Conservation (phyloP, 1,140 invertebrate species). For the Pseudobourletiella spinata region DNA sequence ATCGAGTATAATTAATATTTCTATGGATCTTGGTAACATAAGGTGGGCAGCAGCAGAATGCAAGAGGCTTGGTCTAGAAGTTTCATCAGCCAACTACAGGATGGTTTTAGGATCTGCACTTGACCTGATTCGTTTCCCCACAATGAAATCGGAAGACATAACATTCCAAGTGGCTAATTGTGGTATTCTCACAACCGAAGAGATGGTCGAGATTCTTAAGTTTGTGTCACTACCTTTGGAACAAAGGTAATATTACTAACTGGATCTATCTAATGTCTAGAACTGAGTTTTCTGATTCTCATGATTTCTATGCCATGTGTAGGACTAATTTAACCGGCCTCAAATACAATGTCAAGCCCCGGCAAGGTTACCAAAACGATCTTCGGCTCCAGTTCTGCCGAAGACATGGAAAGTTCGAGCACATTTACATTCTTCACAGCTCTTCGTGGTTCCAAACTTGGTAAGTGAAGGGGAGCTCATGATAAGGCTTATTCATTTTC, state of each 20-base stretch:
- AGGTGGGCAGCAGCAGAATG: not conserved
- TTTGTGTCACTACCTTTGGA: not conserved
- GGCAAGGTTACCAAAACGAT: not conserved
- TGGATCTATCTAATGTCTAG: not conserved
- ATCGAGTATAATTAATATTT: no score
- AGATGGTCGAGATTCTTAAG: not conserved
- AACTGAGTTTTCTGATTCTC: not conserved
- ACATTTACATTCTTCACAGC: not conserved
- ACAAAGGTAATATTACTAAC: not conserved
- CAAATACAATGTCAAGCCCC: not conserved
- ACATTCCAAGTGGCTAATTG: not conserved
- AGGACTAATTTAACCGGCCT: no score
- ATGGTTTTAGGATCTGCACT: not conserved
- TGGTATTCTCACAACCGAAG: not conserved
- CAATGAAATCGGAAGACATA: conserved; percentile 1
- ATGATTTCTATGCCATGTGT: not conserved
- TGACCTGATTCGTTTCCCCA: not conserved
- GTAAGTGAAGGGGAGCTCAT: not conserved
- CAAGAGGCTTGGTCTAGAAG: not conserved
- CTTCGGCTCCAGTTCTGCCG: not conserved
- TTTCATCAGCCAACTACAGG: not conserved
- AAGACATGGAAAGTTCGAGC: not conserved
- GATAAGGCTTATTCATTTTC: not conserved
- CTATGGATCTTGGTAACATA: no score
- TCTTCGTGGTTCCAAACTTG: not conserved